These are phyloP conservation scores for Bubo bubo DNA, from an alignment of 2,113 vertebrate genomes.

Conservation along the genomic window DNA sequence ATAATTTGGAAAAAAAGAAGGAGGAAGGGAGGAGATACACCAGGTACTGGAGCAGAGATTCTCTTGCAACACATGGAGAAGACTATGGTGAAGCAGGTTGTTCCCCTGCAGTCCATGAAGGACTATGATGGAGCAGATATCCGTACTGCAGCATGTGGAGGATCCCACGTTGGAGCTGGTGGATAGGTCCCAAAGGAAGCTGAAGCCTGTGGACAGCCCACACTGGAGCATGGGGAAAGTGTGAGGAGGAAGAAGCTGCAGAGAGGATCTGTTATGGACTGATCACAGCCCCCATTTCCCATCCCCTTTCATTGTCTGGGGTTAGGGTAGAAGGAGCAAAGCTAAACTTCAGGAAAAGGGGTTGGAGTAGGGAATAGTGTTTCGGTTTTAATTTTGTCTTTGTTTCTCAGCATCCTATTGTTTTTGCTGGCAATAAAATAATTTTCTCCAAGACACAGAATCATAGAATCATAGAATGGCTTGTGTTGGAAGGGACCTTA, in stretches of 20 bases:
- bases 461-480: background rate
- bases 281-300: background rate
- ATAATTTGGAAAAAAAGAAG: background rate
- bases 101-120: background rate
- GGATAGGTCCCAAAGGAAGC: background rate
- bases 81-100: background rate
- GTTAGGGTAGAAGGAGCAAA: background rate
- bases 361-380: background rate
- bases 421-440: background rate
- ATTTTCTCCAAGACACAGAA: background rate
- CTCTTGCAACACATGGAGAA: background rate
- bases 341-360: background rate
- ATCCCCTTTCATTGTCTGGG: fast-evolving
- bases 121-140: background rate
- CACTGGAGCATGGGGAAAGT: background rate
- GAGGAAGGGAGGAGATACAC: no score
- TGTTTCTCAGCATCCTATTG: background rate
- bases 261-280: background rate
- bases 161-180: fast-evolving
- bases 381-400: background rate
- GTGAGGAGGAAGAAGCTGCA: background rate
- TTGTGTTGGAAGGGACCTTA: background rate
- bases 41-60: background rate
- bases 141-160: background rate
- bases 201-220: background rate